Base-by-base conservation (phyloP, 2,888 invertebrate species). In the Caenorhabditis sp. region DNA sequence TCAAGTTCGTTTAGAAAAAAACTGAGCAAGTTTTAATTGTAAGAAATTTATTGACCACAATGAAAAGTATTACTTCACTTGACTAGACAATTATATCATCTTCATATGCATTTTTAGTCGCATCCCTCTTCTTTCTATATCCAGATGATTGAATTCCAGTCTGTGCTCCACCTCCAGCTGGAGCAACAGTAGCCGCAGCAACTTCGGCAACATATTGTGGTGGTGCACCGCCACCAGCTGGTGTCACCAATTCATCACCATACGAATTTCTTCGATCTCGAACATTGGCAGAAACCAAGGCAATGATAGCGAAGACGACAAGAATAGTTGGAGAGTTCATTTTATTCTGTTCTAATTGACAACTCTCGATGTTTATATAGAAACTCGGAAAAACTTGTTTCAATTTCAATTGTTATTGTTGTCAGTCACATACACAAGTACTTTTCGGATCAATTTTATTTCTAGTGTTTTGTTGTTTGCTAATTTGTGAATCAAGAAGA, bases 181-280 rank as follows among this genome's bases (percentile, higher is more conserved):
- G 68, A 12, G 66, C 73, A 0, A 73, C 69, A 4, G 76, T 67
- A 14, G 69, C 70, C 12, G 69, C 70, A 7, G 72, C 70, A 21
- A 63, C 64, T 57, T 70, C 75, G 62, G 54, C 61, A 14, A 58
- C 61, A 0, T 65, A 56, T 52, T 36, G 23, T 38, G 49, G 26
- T 21, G 59, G 70, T 17, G 69, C 66, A 53, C 66, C 66, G 12
- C 65, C 76, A 1, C 70, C 73, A 17, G 63, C 70, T 2, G 77
- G 76, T 26, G 70, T 70, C 3, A 67, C 64, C 26, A 73, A 66
- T 52, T 80, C 80, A 57, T 80, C 80, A 53, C 80, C 80, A 60
- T 79, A 80, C 21, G 65, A 50, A 62, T 77, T 79, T 53, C 36
- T 74, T 5, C 36, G 36, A 36, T 36, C 5, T 36, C 36, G 36